These are phyloP conservation scores for Apodemia zela DNA, from an alignment of 2,888 invertebrate species.

Conservation along the genomic window DNA sequence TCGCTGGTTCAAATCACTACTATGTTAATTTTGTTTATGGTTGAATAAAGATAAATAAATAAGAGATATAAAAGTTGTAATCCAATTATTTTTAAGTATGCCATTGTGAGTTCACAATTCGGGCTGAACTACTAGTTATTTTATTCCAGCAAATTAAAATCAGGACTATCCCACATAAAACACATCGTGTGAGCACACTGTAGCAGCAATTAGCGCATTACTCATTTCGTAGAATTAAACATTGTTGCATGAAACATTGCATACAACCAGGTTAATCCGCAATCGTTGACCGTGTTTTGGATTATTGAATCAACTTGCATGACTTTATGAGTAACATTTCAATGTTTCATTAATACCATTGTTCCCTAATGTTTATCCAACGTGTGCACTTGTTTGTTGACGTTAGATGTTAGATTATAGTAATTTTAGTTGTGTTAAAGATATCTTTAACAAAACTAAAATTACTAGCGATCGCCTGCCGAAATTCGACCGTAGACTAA, in stretches of 20 bases:
- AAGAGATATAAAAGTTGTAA: too few species aligned
- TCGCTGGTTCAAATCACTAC: too few species aligned
- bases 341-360: slow-evolving; percentile 2
- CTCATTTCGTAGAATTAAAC: slow-evolving; percentile 12
- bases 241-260: slow-evolving; percentile 12
- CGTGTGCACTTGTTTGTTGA: background rate
- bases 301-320: slow-evolving; percentile 3
- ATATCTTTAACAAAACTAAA: too few species aligned
- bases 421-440: too few species aligned
- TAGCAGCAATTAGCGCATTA: slow-evolving; percentile 11
- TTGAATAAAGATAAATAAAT: too few species aligned
- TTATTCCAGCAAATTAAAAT: too few species aligned
- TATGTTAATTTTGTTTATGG: too few species aligned
- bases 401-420: background rate
- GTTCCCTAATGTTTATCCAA: background rate
- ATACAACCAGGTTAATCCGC: slow-evolving; percentile 6
- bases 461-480: too few species aligned
- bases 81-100: too few species aligned
- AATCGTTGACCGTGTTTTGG: slow-evolving; percentile 9
- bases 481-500: too few species aligned
- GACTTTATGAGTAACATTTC: slow-evolving; percentile 12
- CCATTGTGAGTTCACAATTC: too few species aligned
- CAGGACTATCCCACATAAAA: background rate
- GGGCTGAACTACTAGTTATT: too few species aligned
- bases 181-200: background rate